A percentile compares a stretch with the other conserved stretches of the same genome.
Evolutionary conservation across 2,113 vertebrate genomes (phyloP).

Genomic region (Chloroceryle aenea): DNA sequence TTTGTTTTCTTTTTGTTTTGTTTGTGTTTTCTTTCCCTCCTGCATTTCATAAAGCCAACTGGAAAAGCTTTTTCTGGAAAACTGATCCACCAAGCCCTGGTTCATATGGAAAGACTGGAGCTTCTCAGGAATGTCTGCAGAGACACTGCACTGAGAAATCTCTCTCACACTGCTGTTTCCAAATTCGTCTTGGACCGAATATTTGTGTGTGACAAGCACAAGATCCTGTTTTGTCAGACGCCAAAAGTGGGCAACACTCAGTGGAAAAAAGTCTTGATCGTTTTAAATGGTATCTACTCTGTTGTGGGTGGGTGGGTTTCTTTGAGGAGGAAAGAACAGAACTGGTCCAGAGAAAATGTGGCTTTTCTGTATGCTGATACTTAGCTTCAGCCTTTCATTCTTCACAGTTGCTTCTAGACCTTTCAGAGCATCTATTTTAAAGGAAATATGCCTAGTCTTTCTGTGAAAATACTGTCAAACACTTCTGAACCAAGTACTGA

Average conservation of each 20-base stretch:
- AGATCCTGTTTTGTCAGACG: conserved; percentile 97
- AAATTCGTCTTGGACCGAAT: conserved; percentile 97
- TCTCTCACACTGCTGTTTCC: conserved; percentile 87
- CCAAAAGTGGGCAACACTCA: conserved; percentile 99
- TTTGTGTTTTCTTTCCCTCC: background rate
- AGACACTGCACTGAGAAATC: conserved; percentile 85
- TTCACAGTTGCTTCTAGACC: background rate
- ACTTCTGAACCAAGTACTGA: background rate
- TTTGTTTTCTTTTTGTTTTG: background rate
- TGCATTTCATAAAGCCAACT: conserved; percentile 75
- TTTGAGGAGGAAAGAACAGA: background rate
- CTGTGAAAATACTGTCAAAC: background rate
- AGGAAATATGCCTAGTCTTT: background rate
- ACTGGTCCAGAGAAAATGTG: background rate
- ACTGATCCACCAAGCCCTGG: conserved; percentile 72
- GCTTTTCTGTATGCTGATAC: background rate
- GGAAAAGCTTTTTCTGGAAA: conserved; percentile 51
- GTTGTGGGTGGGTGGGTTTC: background rate
- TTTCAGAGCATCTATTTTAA: background rate
- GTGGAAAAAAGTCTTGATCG: conserved; percentile 99
- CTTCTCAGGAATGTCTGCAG: conserved; percentile 85
- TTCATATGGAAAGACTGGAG: conserved; percentile 82
- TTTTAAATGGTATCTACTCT: conserved; percentile 88
- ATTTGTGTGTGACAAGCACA: conserved; percentile 97
- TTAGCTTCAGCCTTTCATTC: background rate